Evolutionary conservation across 2,113 vertebrate species (phyloP).

Genomic region (Condylura cristata): DNA sequence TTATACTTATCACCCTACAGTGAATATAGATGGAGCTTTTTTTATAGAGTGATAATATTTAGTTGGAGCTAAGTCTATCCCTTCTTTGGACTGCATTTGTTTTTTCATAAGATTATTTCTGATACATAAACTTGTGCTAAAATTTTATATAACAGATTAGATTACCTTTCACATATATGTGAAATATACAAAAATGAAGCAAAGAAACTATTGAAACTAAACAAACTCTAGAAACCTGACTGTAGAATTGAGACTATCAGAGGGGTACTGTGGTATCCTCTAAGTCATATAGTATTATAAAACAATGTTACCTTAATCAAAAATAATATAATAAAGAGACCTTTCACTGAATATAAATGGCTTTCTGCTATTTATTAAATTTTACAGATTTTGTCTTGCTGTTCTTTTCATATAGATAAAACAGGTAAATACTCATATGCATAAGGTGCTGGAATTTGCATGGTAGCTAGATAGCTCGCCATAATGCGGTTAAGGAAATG

Average conservation of each 20-base stretch:
- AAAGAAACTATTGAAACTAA: too few species aligned
- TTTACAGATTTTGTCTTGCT: not conserved
- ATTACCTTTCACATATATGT: not conserved
- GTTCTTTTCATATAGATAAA: not conserved
- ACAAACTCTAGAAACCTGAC: too few species aligned
- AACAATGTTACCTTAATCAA: too few species aligned
- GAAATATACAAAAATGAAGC: too few species aligned
- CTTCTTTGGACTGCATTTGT: not conserved
- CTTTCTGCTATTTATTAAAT: not conserved
- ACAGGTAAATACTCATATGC: not conserved
- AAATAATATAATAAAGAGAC: too few species aligned
- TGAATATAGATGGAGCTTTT: not conserved
- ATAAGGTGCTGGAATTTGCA: not conserved
- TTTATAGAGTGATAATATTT: not conserved
- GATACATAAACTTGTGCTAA: not conserved
- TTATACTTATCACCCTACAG: not conserved
- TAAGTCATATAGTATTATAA: too few species aligned
- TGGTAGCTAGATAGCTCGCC: not conserved
- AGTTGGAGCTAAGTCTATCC: not conserved
- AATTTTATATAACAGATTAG: not conserved
- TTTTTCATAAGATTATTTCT: not conserved
- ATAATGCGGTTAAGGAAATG: not conserved
- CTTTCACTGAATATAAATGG: not conserved
- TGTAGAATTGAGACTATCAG: too few species aligned
- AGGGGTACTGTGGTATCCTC: too few species aligned